phyloP scores from a whole-genome alignment of 2,888 invertebrate genomes.

The Cephus nigrinus region DNA sequence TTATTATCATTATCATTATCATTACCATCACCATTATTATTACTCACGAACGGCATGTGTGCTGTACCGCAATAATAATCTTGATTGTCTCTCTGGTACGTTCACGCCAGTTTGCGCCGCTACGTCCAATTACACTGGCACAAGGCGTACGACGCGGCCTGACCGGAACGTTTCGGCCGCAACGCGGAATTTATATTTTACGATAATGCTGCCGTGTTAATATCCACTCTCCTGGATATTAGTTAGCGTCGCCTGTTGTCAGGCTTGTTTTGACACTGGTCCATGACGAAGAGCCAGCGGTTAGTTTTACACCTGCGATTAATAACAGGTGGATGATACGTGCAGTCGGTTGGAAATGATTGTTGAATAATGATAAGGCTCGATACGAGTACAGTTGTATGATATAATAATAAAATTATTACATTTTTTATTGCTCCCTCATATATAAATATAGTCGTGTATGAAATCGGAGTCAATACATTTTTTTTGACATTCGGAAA shows the following conservation, averaged over 20 bases:
- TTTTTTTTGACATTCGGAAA: not conserved
- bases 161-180: not conserved
- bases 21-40: slow-evolving; percentile 44
- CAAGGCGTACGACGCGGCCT: not conserved
- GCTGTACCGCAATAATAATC: slow-evolving; percentile 42
- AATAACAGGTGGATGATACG: not conserved
- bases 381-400: not conserved
- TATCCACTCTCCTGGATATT: slow-evolving; percentile 22
- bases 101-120: slow-evolving; percentile 45
- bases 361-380: not conserved
- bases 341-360: not conserved
- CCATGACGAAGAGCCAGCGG: not conserved
- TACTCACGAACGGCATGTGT: slow-evolving; percentile 25
- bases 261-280: slow-evolving; percentile 19
- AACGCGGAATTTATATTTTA: slow-evolving; percentile 32
- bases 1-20: slow-evolving; percentile 50
- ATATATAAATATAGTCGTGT: too few species aligned
- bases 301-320: not conserved
- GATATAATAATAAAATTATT: not conserved
- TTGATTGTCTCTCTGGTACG: slow-evolving; percentile 44
- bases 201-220: slow-evolving; percentile 25
- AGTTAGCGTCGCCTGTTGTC: slow-evolving; percentile 27
- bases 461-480: too few species aligned
- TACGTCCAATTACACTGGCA: slow-evolving; percentile 37
- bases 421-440: not conserved